Evolutionary conservation across 2,888 invertebrate genomes (phyloP).

Genomic region (Xanthorhoe designata): DNA sequence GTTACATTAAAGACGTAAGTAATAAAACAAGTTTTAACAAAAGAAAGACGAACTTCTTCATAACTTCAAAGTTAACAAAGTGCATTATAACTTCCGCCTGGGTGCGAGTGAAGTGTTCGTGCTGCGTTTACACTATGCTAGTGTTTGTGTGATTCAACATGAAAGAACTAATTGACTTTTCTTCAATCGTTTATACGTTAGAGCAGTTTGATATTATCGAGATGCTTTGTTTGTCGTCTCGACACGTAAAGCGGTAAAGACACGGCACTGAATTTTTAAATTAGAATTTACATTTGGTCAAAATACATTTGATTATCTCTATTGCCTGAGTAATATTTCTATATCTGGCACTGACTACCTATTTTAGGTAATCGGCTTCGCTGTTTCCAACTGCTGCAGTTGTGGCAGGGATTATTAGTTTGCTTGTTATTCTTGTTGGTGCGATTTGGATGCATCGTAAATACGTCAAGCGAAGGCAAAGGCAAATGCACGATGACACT

Average conservation of each 20-base stretch:
- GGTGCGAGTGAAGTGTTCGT: constrained; percentile 26
- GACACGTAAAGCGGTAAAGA: too few species aligned
- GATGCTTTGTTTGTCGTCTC: too few species aligned
- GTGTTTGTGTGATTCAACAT: not conserved
- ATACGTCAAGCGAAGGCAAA: constrained; percentile 4
- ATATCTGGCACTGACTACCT: too few species aligned
- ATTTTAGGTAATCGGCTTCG: not conserved
- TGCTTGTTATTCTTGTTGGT: not conserved
- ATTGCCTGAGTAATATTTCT: too few species aligned
- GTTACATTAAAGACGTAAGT: constrained; percentile 46
- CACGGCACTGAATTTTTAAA: too few species aligned
- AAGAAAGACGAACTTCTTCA: constrained; percentile 58
- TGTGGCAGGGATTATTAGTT: not conserved
- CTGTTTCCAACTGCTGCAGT: not conserved
- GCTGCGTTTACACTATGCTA: constrained; percentile 10
- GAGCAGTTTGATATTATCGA: too few species aligned
- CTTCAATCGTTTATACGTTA: too few species aligned
- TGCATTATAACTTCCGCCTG: constrained; percentile 67
- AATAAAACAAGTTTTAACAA: constrained; percentile 55
- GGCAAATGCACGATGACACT: not conserved
- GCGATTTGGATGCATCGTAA: not conserved
- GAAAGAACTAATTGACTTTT: too few species aligned
- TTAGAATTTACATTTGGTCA: too few species aligned
- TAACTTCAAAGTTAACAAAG: constrained; percentile 65
- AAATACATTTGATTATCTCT: too few species aligned